These are phyloP conservation scores for Xyrichtys novacula DNA, from an alignment of 2,797 vertebrate species.

Conservation along the genomic window DNA sequence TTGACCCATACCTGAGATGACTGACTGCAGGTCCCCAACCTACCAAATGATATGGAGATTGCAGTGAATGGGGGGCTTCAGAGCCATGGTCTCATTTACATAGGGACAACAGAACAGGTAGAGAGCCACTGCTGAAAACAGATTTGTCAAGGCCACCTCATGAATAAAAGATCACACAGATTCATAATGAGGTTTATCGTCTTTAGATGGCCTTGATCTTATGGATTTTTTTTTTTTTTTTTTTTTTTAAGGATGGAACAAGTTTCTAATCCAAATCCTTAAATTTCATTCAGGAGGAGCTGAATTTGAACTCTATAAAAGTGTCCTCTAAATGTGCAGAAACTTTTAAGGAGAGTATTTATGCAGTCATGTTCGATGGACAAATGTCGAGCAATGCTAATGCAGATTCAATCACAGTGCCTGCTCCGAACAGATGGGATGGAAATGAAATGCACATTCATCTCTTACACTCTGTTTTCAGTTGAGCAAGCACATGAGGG, in stretches of 20 bases:
- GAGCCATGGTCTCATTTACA: constrained; percentile 76
- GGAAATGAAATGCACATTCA: constrained; percentile 11
- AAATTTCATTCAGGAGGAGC: constrained; percentile 18
- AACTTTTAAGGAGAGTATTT: constrained; percentile 2
- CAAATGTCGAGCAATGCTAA: constrained; percentile 3
- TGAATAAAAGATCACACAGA: constrained; percentile 79
- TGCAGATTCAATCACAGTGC: constrained; percentile 12
- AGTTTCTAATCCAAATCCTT: constrained; percentile 20
- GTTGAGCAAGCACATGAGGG: constrained; percentile 38
- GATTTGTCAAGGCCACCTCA: constrained; percentile 74
- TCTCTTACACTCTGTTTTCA: constrained; percentile 19
- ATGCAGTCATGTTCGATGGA: neutral
- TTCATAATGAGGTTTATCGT: constrained; percentile 71
- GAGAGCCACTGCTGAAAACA: constrained; percentile 69
- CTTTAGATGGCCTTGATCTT: constrained; percentile 68
- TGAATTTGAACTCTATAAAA: neutral
- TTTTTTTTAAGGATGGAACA: neutral
- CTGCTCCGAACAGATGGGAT: constrained; percentile 22
- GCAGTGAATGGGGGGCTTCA: constrained; percentile 55
- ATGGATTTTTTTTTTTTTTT: constrained; percentile 42
- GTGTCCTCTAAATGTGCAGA: constrained; percentile 19
- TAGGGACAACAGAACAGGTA: constrained; percentile 72
- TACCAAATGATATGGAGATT: constrained; percentile 79
- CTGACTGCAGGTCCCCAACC: constrained; percentile 38
- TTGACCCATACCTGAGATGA: constrained; percentile 33